Evolutionary conservation across 1,140 invertebrate genomes (phyloP).

Genomic region (Drosophila ercepeae): DNA sequence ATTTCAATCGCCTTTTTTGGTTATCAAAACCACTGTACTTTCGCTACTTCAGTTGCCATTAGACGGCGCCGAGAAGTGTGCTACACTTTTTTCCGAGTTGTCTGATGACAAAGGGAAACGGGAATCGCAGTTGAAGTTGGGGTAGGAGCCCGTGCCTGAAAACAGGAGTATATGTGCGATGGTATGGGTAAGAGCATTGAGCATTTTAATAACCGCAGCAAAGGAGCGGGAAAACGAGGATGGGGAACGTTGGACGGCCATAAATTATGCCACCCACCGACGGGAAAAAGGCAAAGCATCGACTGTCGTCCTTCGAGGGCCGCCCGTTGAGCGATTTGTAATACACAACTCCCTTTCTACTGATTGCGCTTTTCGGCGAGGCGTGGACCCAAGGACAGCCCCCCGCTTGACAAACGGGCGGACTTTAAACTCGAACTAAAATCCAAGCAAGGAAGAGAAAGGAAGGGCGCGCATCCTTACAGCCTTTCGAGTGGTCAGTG

Average conservation of each 20-base stretch:
- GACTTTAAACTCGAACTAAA: conserved; percentile 60
- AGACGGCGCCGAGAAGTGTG: conserved; percentile 69
- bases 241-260: conserved; percentile 44
- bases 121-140: conserved; percentile 17
- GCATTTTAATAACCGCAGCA: conserved; percentile 78
- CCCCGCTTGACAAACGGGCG: conserved; percentile 56
- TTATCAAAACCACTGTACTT: conserved; percentile 35
- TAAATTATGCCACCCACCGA: conserved; percentile 80
- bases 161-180: conserved; percentile 1
- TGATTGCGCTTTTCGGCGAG: conserved; percentile 58
- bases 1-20: neutral
- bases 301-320: conserved; percentile 51
- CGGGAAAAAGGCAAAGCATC: conserved; percentile 46
- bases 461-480: conserved; percentile 1
- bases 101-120: conserved; percentile 52
- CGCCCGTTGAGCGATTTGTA: conserved; percentile 78
- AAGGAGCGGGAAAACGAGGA: conserved; percentile 12
- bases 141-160: conserved; percentile 20
- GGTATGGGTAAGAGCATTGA: conserved; percentile 76
- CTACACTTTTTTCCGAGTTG: conserved; percentile 69
- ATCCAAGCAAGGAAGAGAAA: conserved; percentile 10
- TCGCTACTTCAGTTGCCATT: conserved; percentile 74
- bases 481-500: conserved; percentile 55
- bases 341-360: conserved; percentile 56
- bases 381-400: conserved; percentile 30